Percentiles rank a stretch among this genome's conserved stretches.
Conservation (phyloP, 2,113 vertebrate genomes). For the Ammodytes marinus region DNA sequence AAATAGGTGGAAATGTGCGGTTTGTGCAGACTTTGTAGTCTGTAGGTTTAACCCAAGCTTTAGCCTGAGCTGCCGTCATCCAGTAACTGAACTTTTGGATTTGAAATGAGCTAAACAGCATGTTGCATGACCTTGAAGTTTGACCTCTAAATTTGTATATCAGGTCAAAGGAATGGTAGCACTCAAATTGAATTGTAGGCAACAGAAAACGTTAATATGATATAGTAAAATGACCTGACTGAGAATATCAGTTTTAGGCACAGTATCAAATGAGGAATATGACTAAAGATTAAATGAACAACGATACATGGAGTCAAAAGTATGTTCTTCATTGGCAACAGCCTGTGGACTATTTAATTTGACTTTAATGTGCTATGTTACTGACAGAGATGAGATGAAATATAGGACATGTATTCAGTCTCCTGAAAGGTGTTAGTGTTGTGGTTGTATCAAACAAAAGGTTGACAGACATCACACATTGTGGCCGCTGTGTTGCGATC, state of each 20-base stretch:
- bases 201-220: background rate
- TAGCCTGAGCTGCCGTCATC: background rate
- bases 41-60: background rate
- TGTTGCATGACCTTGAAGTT: background rate
- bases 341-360: slow-evolving; percentile 1
- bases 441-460: slow-evolving; percentile 1
- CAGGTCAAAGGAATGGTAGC: background rate
- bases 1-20: background rate
- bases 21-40: background rate
- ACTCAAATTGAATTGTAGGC: background rate
- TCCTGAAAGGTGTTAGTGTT: background rate
- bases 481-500: background rate
- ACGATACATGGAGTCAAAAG: background rate
- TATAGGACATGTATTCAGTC: background rate
- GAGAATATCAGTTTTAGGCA: too few species aligned
- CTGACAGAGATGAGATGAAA: background rate
- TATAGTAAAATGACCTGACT: too few species aligned
- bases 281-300: background rate
- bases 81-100: background rate
- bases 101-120: background rate
- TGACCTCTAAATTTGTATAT: background rate
- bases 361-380: background rate
- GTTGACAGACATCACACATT: background rate
- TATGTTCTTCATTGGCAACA: background rate
- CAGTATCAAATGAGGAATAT: background rate